Conservation (phyloP, 1,140 invertebrate genomes). For the Drosophila tsacasi region DNA sequence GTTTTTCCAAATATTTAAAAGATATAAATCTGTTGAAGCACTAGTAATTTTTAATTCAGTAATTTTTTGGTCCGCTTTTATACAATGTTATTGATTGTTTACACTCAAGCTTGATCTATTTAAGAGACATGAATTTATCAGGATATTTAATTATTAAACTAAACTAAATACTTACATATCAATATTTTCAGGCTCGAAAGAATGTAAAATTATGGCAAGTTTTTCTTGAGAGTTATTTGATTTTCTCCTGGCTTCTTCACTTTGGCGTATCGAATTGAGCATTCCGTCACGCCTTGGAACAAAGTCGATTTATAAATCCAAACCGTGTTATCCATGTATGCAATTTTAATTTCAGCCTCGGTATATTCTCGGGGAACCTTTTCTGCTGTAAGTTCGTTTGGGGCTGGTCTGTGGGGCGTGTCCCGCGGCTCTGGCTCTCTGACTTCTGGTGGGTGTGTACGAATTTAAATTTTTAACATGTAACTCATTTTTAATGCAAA, state of each 20-base stretch:
- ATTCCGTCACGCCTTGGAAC: conserved; percentile 47
- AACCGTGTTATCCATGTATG: conserved; percentile 42
- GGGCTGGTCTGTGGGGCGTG: conserved; percentile 50
- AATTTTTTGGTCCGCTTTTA: too few relatives aligned
- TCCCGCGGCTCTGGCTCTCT: conserved; percentile 27
- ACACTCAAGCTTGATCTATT: too few relatives aligned
- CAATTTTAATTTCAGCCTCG: conserved; percentile 35
- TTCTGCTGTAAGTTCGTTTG: conserved; percentile 30
- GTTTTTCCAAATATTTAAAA: neutral
- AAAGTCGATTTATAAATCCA: conserved; percentile 39
- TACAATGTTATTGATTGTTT: too few relatives aligned
- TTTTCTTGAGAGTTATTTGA: neutral
- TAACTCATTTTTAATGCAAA: conserved; percentile 83
- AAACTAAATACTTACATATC: too few relatives aligned
- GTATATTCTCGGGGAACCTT: conserved; percentile 60
- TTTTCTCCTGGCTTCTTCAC: conserved; percentile 20
- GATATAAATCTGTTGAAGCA: too few relatives aligned
- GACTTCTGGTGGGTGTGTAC: conserved; percentile 68
- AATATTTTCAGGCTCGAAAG: neutral
- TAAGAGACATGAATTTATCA: too few relatives aligned
- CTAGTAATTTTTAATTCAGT: too few relatives aligned
- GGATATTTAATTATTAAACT: too few relatives aligned
- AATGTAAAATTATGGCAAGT: neutral
- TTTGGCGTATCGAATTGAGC: conserved; percentile 10
- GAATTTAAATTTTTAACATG: conserved; percentile 81